phyloP scores from a whole-genome alignment of 2,888 invertebrate species.

The Thereva unica region DNA sequence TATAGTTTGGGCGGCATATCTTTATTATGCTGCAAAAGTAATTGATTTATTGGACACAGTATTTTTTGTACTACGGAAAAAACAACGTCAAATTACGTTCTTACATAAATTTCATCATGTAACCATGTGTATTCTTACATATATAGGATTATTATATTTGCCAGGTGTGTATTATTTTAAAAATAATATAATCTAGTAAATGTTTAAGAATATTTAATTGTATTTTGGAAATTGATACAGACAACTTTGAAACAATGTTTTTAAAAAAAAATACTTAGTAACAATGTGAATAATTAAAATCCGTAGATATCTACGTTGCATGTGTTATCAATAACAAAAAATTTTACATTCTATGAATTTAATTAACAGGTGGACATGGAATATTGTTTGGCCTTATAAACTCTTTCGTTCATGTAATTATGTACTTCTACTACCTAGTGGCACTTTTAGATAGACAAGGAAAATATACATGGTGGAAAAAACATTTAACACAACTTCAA shows the following conservation, averaged over 20 bases:
- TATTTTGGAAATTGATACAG: no score
- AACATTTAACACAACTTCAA: slow-evolving; percentile 77
- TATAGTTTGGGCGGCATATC: slow-evolving; percentile 59
- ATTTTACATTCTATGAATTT: background rate
- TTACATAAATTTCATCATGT: slow-evolving; percentile 80
- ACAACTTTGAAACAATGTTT: no score
- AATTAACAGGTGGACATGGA: slow-evolving; percentile 61
- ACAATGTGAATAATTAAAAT: background rate
- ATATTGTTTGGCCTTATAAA: slow-evolving; percentile 70
- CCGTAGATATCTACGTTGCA: no score
- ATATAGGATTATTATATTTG: slow-evolving; percentile 61
- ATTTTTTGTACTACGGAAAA: slow-evolving; percentile 77
- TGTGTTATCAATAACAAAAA: background rate
- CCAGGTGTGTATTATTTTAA: slow-evolving; percentile 51
- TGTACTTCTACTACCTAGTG: slow-evolving; percentile 79
- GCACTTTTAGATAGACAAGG: slow-evolving; percentile 70
- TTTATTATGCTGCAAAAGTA: slow-evolving; percentile 66
- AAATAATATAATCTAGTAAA: background rate
- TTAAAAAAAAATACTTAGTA: background rate
- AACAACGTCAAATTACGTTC: slow-evolving; percentile 73
- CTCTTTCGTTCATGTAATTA: slow-evolving; percentile 74
- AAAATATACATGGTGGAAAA: slow-evolving; percentile 77
- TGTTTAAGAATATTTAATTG: no score
- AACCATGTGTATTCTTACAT: slow-evolving; percentile 70
- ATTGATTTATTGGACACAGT: slow-evolving; percentile 69